phyloP scores from a whole-genome alignment of 2,888 invertebrate species.

The Troides helena region DNA sequence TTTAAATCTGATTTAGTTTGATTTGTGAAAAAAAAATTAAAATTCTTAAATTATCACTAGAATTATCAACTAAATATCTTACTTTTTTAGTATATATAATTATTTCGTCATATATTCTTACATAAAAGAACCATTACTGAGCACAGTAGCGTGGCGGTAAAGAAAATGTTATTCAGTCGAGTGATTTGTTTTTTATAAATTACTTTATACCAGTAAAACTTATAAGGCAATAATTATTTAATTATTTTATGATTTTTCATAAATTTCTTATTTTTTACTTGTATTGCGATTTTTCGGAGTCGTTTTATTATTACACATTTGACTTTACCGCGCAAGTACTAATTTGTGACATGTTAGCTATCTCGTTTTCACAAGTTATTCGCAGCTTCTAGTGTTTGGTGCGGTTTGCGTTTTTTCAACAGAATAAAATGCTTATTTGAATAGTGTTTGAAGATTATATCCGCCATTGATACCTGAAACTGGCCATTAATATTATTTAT shows the following conservation, averaged over 20 bases:
- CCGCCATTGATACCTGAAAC: slow-evolving; percentile 73
- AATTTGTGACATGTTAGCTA: slow-evolving; percentile 56
- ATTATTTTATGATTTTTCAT: slow-evolving; percentile 11
- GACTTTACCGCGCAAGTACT: slow-evolving; percentile 77
- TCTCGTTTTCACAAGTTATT: slow-evolving; percentile 60
- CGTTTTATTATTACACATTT: slow-evolving; percentile 48
- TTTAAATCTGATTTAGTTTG: slow-evolving; percentile 6
- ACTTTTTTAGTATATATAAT: background rate
- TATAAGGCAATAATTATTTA: background rate
- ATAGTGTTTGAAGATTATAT: slow-evolving; percentile 69
- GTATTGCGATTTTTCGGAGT: slow-evolving; percentile 14
- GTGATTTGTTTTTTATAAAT: slow-evolving; percentile 29
- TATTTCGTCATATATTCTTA: slow-evolving; percentile 44
- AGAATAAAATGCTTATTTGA: slow-evolving; percentile 60
- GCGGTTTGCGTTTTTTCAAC: slow-evolving; percentile 66
- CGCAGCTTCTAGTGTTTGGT: slow-evolving; percentile 49
- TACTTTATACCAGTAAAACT: background rate
- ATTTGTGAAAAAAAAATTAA: background rate
- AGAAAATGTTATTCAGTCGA: slow-evolving; percentile 33
- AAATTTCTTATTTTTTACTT: slow-evolving; percentile 8
- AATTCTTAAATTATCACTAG: slow-evolving; percentile 7
- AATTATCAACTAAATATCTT: slow-evolving; percentile 1
- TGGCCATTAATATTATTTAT: slow-evolving; percentile 51
- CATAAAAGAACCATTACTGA: slow-evolving; percentile 37
- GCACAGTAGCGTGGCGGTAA: slow-evolving; percentile 45